Conservation (phyloP, 2,888 invertebrate genomes). For the Coelinius sp. region DNA sequence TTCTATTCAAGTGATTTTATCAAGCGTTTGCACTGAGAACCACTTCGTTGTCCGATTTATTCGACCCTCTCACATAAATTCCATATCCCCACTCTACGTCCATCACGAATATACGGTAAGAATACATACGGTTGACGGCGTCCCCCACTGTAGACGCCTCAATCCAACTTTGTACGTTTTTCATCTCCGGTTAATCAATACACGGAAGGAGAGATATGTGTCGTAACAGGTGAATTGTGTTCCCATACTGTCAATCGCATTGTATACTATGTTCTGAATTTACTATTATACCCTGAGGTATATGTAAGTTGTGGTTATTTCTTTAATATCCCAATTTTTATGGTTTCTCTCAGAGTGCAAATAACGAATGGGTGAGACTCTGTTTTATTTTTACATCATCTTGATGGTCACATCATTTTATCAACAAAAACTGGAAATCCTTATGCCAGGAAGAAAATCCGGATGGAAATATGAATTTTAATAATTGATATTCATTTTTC, state of each 20-base stretch:
- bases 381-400: no score
- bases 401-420: no score
- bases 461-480: no score
- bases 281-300: not conserved
- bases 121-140: no score
- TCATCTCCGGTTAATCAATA: not conserved
- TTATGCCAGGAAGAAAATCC: no score
- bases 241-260: not conserved
- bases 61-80: not conserved
- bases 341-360: no score
- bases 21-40: not conserved
- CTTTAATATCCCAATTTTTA: no score
- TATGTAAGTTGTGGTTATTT: not conserved
- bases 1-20: not conserved
- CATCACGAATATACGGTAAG: no score
- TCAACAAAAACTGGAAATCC: no score
- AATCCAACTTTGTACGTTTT: no score
- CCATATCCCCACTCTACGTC: not conserved
- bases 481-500: no score
- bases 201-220: not conserved
- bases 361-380: no score
- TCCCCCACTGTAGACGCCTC: not conserved
- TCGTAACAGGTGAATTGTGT: constrained; percentile 9
- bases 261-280: not conserved
- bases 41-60: not conserved